phyloP scores from a whole-genome alignment of 2,797 vertebrate species.

The Malurus splendens region DNA sequence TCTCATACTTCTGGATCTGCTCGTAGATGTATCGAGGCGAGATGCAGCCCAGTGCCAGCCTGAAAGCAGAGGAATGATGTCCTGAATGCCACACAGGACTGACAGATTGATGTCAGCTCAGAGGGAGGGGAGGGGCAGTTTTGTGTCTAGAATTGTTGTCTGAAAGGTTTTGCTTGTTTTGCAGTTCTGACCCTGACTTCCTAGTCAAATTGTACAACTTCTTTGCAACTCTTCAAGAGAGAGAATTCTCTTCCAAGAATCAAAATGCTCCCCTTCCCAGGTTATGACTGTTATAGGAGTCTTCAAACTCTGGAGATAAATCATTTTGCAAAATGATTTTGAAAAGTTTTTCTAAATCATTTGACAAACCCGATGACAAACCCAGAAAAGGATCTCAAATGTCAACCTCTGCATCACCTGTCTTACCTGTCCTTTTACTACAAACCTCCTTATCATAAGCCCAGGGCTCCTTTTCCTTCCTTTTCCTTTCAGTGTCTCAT shows the following conservation, averaged over 20 bases:
- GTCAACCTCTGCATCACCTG: neutral
- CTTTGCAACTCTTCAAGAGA: neutral
- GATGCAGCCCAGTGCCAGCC: slow-evolving; percentile 82
- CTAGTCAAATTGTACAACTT: neutral
- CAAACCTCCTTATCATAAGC: neutral
- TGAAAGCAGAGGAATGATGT: slow-evolving; percentile 43
- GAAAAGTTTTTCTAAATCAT: neutral
- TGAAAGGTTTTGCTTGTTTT: neutral
- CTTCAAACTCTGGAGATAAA: neutral
- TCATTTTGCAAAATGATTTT: neutral
- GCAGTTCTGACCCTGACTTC: neutral
- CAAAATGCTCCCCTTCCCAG: neutral
- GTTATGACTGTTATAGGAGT: neutral
- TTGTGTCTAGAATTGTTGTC: neutral
- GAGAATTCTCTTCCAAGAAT: neutral
- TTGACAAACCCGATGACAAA: neutral
- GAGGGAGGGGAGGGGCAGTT: neutral
- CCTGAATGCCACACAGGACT: neutral
- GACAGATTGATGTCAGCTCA: neutral
- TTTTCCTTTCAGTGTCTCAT: neutral
- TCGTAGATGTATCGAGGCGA: slow-evolving; percentile 81
- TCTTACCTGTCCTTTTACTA: neutral
- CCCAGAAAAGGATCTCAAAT: neutral
- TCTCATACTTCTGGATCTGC: slow-evolving; percentile 79
- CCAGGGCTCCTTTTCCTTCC: neutral